Evolutionary conservation across 2,113 vertebrate genomes (phyloP).

Genomic region (Dasyprocta punctata): DNA sequence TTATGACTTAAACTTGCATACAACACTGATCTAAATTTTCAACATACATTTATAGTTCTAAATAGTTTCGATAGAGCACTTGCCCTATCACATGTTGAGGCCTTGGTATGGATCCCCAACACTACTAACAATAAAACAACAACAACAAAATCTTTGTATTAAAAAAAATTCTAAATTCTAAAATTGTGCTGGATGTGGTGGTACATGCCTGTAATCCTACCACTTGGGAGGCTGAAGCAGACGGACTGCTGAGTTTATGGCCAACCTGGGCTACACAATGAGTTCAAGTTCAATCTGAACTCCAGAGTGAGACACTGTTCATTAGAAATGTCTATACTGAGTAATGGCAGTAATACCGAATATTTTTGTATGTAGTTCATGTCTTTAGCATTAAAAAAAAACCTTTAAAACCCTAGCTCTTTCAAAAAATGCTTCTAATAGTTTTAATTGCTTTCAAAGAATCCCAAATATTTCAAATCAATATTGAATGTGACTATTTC

Average conservation of each 20-base stretch:
- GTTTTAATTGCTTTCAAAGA: conserved; percentile 52
- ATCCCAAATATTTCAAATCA: conserved; percentile 36
- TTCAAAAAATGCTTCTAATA: conserved; percentile 48
- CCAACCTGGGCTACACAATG: background rate
- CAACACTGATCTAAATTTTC: conserved; percentile 54
- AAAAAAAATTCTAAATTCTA: background rate
- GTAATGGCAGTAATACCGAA: background rate
- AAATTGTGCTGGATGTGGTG: background rate
- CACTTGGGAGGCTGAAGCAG: background rate
- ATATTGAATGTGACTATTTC: background rate
- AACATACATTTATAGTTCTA: conserved; percentile 42
- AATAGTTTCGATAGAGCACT: background rate
- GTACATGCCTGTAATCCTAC: background rate
- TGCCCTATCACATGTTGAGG: background rate
- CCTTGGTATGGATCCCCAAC: background rate
- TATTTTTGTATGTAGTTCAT: conserved; percentile 24
- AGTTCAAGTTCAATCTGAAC: background rate
- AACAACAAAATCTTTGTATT: background rate
- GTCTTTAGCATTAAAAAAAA: conserved; percentile 46
- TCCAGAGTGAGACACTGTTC: background rate
- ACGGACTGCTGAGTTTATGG: background rate
- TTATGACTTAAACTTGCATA: conserved; percentile 52
- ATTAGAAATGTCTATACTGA: conserved; percentile 48
- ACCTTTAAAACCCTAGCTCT: conserved; percentile 3
- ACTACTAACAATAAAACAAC: background rate